Base-by-base conservation (phyloP, 1,140 invertebrate genomes). In the Colletes latitarsis region DNA sequence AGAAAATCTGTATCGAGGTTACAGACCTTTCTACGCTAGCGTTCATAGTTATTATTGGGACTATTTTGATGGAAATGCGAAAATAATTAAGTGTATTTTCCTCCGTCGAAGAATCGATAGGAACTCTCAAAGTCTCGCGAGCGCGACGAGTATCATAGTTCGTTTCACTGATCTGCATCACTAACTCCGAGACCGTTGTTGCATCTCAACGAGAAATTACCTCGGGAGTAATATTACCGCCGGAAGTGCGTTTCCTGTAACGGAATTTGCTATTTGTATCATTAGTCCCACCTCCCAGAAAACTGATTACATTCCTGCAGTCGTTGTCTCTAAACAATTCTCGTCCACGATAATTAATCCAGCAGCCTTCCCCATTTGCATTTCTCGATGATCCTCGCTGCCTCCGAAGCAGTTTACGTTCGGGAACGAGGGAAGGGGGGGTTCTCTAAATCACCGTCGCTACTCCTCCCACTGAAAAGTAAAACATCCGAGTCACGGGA, bases 131-230 rank as follows among this genome's bases (percentile, higher is more conserved):
- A 17, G 39, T 58, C 66, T 52, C 17, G 30, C 30, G 30, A 30
- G 30, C 17, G 17, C 21, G 21, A 10, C 5, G 21, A 19, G 49
- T 62, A 62, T 43, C 70, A 39, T 21, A n/a, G 43, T 12, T 21
- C 55, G 57, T 62, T 62, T 62, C 55, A 6, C 6, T 58, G 43
- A 49, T 69, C 53, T 15, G 64, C 64, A 49, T 60, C 74, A 19
- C 75, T 52, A 62, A 70, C 64, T 52, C 30, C 41, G 43, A n/a
- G 66, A 60, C 53, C 46, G 17, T 6, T 6, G 46, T 77, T 43
- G 67, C 67, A 62, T 70, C 46, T 41, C 43, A 62, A 77, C 46
- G 66, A 77, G 57, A 62, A 77, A 60, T 60, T 41, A 60, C 39
- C 15, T 6, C 30, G 30, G 30, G 30, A 30, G 30, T 30, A 30